Evolutionary conservation across 2,113 vertebrate species (phyloP), one percentile per base, ranked within the genome.

Genomic region (Rhinolophus ferrumequinum): DNA sequence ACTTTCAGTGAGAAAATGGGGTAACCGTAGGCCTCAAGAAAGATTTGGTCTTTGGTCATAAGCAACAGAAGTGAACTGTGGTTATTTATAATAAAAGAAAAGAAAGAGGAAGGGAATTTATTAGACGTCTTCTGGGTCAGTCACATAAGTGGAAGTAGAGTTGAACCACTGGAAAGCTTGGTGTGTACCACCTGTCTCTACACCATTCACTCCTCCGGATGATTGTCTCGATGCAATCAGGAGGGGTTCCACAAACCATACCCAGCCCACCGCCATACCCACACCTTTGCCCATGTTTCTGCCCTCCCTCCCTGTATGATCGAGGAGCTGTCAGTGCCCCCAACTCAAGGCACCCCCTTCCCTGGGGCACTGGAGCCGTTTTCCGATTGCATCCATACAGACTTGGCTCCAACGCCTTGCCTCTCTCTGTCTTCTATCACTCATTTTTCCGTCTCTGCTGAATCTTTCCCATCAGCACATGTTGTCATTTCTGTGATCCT

Each of bases 1-100:
- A 83, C 58, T 80, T 72, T 72, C 18, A 79, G 7, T 75, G 52
- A 93, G 86, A 89, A 94, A 94, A 87, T 80, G 66, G 16, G 18
- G 4, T 35, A 75, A 75, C 6, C 11, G 2, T 64, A 44, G 69
- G 54, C 30, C 54, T 95, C 47, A 95, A 44, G 54, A n/a, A 84
- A 81, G 9, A 92, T 24, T 73, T 62, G 52, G 0, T 58, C 15
- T 94, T 94, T 22, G 24, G n/a, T 75, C 92, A 14, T 70, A 73
- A 92, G 60, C 12, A 88, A n/a, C 41, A 86, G 22, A 79, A 83
- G 44, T 96, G 89, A 93, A 64, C 75, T 56, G 15, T 87, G 10
- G 14, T 38, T 84, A 84, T 80, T 96, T 19, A 44, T 44, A 44
- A 44, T 44, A 44, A 44, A 44, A 69, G 44, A 72, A 79, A 93